A percentile compares a stretch with the other conserved stretches of the same genome.
Conservation (phyloP, 1,140 invertebrate genomes). For the Bombyx mandarina region DNA sequence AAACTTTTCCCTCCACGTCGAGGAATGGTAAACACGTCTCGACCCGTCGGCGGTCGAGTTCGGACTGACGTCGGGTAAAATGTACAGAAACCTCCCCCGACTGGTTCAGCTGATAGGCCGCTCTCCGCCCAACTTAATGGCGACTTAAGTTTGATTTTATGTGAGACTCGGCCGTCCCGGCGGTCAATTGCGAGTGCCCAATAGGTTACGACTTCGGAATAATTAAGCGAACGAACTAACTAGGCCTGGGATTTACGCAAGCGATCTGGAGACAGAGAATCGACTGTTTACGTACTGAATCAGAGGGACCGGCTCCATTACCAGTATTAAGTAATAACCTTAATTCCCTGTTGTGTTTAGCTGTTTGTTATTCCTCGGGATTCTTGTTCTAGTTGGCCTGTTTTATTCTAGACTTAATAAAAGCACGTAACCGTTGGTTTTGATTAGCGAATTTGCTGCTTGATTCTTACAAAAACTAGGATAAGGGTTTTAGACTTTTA, state of each 20-base stretch:
- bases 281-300: not conserved
- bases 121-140: conserved; percentile 16
- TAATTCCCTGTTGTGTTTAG: not conserved
- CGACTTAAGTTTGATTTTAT: conserved; percentile 23
- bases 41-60: conserved; percentile 18
- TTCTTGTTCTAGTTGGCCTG: not conserved
- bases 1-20: conserved; percentile 42
- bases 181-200: conserved; percentile 13
- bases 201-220: conserved; percentile 12
- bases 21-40: conserved; percentile 20
- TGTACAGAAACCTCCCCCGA: conserved; percentile 2
- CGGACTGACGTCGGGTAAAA: conserved; percentile 23
- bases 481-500: too few species aligned
- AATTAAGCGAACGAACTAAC: conserved; percentile 6
- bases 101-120: conserved; percentile 12
- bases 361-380: not conserved
- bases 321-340: not conserved
- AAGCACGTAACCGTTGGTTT: too few species aligned
- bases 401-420: too few species aligned
- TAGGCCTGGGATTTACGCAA: conserved; percentile 1
- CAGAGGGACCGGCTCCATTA: too few species aligned
- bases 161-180: conserved; percentile 9
- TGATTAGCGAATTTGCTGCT: too few species aligned
- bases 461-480: too few species aligned
- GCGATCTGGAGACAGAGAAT: conserved; percentile 1